phyloP scores from a whole-genome alignment of 2,888 invertebrate species.

The Pterostichus niger region DNA sequence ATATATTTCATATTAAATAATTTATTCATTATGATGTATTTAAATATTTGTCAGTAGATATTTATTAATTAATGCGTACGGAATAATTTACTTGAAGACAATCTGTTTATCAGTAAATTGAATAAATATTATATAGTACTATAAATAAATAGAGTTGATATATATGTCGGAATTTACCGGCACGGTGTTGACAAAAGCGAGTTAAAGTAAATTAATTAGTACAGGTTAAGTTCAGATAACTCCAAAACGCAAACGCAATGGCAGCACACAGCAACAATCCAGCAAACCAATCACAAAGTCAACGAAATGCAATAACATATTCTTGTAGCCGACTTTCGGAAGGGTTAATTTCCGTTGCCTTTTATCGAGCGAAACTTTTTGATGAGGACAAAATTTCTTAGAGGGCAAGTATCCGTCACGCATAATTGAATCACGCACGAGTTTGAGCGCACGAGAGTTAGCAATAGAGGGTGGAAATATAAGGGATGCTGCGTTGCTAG shows the following conservation, averaged over 20 bases:
- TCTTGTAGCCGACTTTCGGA: slow-evolving; percentile 25
- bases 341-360: slow-evolving; percentile 59
- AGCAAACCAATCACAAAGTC: slow-evolving; percentile 30
- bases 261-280: slow-evolving; percentile 33
- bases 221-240: slow-evolving; percentile 54
- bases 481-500: slow-evolving; percentile 76
- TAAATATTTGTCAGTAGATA: background rate
- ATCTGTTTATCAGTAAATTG: too few relatives aligned
- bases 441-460: slow-evolving; percentile 66
- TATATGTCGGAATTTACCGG: slow-evolving; percentile 12
- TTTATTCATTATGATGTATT: too few relatives aligned
- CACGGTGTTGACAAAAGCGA: background rate
- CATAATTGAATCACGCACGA: slow-evolving; percentile 76
- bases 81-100: background rate
- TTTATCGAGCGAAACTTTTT: slow-evolving; percentile 63
- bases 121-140: background rate
- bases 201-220: background rate
- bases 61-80: background rate
- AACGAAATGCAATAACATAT: slow-evolving; percentile 40
- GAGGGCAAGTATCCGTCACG: slow-evolving; percentile 72
- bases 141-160: background rate
- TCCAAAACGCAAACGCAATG: slow-evolving; percentile 31
- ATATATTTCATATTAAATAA: background rate
- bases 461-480: slow-evolving; percentile 70
- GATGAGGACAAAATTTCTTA: slow-evolving; percentile 65